Conservation (phyloP, 2,113 vertebrate genomes). For the Myotis brandtii region DNA sequence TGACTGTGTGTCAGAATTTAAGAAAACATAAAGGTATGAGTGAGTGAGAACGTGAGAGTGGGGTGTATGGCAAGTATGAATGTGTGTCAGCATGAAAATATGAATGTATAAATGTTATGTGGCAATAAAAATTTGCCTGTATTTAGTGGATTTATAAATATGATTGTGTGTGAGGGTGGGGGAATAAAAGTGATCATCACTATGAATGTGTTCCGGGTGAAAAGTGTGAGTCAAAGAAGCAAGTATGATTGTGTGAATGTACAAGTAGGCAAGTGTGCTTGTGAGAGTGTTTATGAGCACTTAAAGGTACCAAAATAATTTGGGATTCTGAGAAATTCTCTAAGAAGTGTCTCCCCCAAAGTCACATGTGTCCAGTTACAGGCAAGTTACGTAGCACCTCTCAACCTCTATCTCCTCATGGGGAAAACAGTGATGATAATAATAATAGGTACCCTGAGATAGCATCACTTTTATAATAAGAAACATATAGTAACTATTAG, state of each 20-base stretch:
- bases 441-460: slow-evolving; percentile 3
- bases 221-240: background rate
- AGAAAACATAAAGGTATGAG: background rate
- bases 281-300: background rate
- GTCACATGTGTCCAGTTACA: background rate
- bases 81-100: background rate
- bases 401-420: background rate
- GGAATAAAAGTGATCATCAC: background rate
- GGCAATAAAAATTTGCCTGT: background rate
- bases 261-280: background rate
- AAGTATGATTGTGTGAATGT: background rate
- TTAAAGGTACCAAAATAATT: background rate
- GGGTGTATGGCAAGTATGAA: background rate
- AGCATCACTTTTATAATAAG: slow-evolving; percentile 19
- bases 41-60: background rate
- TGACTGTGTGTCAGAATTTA: background rate
- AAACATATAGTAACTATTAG: background rate
- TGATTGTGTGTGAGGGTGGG: background rate
- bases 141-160: background rate
- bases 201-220: background rate
- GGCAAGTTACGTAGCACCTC: background rate
- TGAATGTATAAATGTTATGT: background rate
- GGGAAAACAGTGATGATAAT: background rate
- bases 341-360: background rate
- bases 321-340: background rate